Base-by-base conservation (phyloP, 2,797 vertebrate species). In the Lacerta viridis region DNA sequence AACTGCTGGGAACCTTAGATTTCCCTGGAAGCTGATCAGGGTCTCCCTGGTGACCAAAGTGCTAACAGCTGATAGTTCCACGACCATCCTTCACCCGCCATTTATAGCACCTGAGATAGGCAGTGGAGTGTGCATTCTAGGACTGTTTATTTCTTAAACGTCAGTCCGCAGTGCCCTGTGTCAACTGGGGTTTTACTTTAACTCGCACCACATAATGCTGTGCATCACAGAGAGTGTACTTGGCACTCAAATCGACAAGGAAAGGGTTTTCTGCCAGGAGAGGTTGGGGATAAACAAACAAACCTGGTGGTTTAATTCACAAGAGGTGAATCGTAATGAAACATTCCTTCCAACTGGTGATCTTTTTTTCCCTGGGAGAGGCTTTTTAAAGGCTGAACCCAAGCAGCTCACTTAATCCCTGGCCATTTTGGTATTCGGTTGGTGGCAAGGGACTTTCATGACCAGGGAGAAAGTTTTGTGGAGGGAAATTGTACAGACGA, bases 11-110 rank as follows among this genome's bases (percentile, higher is more conserved):
- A 50, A 82, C 29, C 29, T 36, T 50, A 13, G 41, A 46, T 50
- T 83, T 76, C 80, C 71, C n/a, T 25, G 43, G 61, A 83, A 87
- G 59, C 23, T 50, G 39, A 85, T 3, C 84, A n/a, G 8, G 15
- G 36, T 1, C 76, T 88, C 61, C 9, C 68, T 46, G 9, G n/a
- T 50, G 72, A 20, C n/a, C 64, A 83, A 61, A 33, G 41, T 71
- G 41, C 0, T 43, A 33, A 46, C 43, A 71, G n/a, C 25, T 43
- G 3, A 46, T 7, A 39, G 39, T 66, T 9, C 50, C 10, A 18
- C 4, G n/a, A 29, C 43, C 13, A 4, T 66, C 76, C 13, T 68
- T 46, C 36, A 27, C 15, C 3, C 39, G 43, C 59, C 50, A 27
- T 46, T 27, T 43, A 25, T 9, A 80, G 11, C 11, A 2, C 43